Percentiles rank a stretch among this genome's conserved stretches.
phyloP scores from a whole-genome alignment of 2,888 invertebrate genomes.

The Parapristionchus giblindavisi region DNA sequence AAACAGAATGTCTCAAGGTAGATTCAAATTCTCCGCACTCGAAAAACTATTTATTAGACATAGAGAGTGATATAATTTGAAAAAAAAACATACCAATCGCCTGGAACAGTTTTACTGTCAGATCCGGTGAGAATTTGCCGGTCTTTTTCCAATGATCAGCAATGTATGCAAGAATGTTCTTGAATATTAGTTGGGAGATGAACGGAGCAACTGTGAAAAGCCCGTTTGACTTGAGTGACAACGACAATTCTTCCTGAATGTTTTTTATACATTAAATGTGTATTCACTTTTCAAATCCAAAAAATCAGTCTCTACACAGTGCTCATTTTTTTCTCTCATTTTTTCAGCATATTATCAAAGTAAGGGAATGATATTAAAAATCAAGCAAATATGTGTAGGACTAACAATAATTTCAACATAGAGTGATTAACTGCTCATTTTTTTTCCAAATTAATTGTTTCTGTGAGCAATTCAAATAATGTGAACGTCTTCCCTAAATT shows the following conservation, averaged over 20 bases:
- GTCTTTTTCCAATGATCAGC: slow-evolving; percentile 27
- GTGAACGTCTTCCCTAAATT: no score
- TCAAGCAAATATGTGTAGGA: no score
- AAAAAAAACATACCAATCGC: slow-evolving; percentile 6
- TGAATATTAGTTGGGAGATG: slow-evolving; percentile 24
- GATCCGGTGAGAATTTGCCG: not conserved
- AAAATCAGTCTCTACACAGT: no score
- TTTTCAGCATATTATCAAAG: no score
- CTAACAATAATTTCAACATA: no score
- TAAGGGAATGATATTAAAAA: no score
- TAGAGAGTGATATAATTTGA: no score
- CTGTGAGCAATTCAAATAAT: no score
- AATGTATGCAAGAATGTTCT: slow-evolving; percentile 18
- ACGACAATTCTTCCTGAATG: slow-evolving; percentile 24
- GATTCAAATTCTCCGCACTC: not conserved
- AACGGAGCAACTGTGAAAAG: slow-evolving; percentile 24
- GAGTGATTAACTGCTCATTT: no score
- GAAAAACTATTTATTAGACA: not conserved
- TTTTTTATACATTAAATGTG: not conserved
- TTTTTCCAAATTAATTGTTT: no score
- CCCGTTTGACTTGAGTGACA: slow-evolving; percentile 28
- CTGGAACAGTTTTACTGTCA: slow-evolving; percentile 30
- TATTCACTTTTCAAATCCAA: no score
- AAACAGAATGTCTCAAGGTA: not conserved
- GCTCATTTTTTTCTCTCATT: no score